Evolutionary conservation across 2,888 invertebrate species (phyloP), one percentile per base, ranked within the genome.

Genomic region (Ormyrus rosae): DNA sequence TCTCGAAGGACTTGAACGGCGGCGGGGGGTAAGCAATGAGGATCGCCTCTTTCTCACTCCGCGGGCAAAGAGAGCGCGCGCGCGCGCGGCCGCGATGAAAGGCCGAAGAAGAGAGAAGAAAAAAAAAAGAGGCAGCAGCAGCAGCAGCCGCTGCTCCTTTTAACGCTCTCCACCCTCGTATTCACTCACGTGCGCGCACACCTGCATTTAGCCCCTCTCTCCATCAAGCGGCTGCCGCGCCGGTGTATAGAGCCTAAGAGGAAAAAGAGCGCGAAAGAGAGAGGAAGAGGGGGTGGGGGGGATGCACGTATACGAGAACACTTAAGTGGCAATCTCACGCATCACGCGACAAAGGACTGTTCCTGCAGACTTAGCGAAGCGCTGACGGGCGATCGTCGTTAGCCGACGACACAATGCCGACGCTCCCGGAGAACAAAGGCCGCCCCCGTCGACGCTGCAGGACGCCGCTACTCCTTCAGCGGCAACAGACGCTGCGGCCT

Each of bases 251-350:
- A 34, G 34, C 9, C 45, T 8, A 51, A 74, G 56, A 34, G 67
- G n/a, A 50, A 63, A 51, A 72, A 53, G 53, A 34, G 19, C 13
- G 46, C 6, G 61, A 13, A 34, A 34, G 34, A 34, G 34, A 2
- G 34, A 4, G 3, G 3, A 19, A 34, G 34, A 3, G 2, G 2
- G 34, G 55, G 69, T 48, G 10, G 53, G 65, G 34, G n/a, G 45
- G 51, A 50, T 51, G 58, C 19, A 72, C 65, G 55, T 56, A n/a
- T 69, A 50, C 60, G 19, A 56, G 63, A 70, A 71, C 65, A 71
- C 67, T 67, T 67, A 72, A 71, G 71, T 78, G 61, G 60, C 65
- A 71, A 71, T 78, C 71, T 67, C 11, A 72, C 67, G 71, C 67
- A 72, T 78, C 78, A 60, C 60, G 60, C 67, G 67, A 65, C 19